Evolutionary conservation across 2,888 invertebrate genomes (phyloP).

Genomic region (Hemaris fuciformis): DNA sequence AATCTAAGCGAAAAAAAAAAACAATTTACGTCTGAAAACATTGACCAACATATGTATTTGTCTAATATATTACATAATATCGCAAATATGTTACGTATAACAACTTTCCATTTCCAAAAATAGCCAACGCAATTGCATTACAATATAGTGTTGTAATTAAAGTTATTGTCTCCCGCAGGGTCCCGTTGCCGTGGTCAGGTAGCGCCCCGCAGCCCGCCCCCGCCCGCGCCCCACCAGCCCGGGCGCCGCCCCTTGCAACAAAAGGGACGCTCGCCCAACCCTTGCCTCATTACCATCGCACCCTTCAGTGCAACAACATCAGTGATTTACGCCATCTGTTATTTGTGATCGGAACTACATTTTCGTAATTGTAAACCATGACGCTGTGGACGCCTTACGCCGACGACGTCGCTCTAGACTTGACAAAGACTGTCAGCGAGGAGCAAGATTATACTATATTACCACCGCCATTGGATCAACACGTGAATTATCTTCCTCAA

Average conservation of each 20-base stretch:
- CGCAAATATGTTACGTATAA: not conserved
- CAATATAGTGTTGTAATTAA: not conserved
- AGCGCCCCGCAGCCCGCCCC: slow-evolving; percentile 14
- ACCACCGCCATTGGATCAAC: no score
- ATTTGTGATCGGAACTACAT: not conserved
- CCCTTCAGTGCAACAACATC: slow-evolving; percentile 24
- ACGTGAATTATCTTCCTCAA: slow-evolving; percentile 3
- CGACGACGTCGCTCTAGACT: slow-evolving; percentile 51
- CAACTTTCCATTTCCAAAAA: slow-evolving; percentile 15
- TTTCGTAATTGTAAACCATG: slow-evolving; percentile 35
- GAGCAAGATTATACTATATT: slow-evolving; percentile 15
- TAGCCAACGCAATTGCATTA: not conserved
- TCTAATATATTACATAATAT: not conserved
- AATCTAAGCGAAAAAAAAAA: no score
- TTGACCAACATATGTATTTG: not conserved
- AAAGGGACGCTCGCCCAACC: slow-evolving; percentile 33
- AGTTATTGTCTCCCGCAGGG: slow-evolving; percentile 26
- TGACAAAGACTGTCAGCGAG: slow-evolving; percentile 40
- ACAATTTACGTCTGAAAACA: no score
- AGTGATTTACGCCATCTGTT: not conserved
- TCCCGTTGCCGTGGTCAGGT: slow-evolving; percentile 28
- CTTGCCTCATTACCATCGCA: slow-evolving; percentile 29
- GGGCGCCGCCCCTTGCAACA: slow-evolving; percentile 29
- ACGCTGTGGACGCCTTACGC: slow-evolving; percentile 68
- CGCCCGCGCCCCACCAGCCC: slow-evolving; percentile 16